Conservation (phyloP, 2,888 invertebrate genomes). For the Idaea dimidiata region DNA sequence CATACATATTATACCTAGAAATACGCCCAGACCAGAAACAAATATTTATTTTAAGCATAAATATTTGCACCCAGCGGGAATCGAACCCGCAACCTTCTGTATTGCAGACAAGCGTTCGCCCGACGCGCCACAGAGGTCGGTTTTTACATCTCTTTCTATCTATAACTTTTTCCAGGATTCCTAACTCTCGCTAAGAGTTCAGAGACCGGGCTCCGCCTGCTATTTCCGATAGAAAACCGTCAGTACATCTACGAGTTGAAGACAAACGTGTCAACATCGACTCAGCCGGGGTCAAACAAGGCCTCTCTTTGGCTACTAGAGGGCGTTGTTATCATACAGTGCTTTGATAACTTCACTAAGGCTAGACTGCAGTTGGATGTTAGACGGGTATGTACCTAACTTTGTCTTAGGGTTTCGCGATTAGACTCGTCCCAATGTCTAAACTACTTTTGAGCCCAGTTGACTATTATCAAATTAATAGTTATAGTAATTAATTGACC, state of each 20-base stretch:
- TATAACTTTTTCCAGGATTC: constrained; percentile 36
- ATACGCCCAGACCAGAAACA: too few relatives aligned
- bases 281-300: constrained; percentile 45
- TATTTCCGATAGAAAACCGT: constrained; percentile 54
- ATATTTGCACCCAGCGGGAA: too few relatives aligned
- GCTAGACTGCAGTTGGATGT: constrained; percentile 51
- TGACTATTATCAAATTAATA: too few relatives aligned
- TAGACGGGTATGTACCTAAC: constrained; percentile 61
- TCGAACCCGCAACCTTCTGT: too few relatives aligned
- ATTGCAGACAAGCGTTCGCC: too few relatives aligned
- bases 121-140: too few relatives aligned
- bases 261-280: constrained; percentile 57
- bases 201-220: constrained; percentile 43
- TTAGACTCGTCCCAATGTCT: too few relatives aligned
- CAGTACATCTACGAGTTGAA: constrained; percentile 57
- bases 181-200: constrained; percentile 30
- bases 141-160: neutral
- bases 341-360: constrained; percentile 55
- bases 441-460: too few relatives aligned
- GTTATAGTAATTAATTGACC: too few relatives aligned
- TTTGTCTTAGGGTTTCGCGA: too few relatives aligned
- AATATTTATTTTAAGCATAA: too few relatives aligned
- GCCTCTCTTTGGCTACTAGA: constrained; percentile 60
- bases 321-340: constrained; percentile 48
- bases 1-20: too few relatives aligned